Base-by-base conservation (phyloP, 2,113 vertebrate genomes). In the Steatornis caripensis region DNA sequence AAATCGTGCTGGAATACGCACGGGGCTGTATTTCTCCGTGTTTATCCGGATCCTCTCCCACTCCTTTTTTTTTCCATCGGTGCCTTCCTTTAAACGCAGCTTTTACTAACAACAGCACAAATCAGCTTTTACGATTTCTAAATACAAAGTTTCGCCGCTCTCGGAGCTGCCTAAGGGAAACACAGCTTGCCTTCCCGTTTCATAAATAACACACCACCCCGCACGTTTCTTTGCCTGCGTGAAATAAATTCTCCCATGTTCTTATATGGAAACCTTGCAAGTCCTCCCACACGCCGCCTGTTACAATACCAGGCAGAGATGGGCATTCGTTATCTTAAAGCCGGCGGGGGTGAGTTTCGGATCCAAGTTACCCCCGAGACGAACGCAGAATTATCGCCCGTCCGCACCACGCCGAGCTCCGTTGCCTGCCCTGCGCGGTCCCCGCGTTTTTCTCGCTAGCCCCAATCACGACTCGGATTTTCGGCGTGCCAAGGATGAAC, bases 201-300 rank as follows among this genome's bases (percentile, higher is more conserved):
- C 93, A 53, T 78, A 96, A 89, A 93, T 90, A 92, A 94, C 61
- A 89, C 62, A 65, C 21, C 21, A 77, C 64, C 54, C 75, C 13
- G 89, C 57, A 90, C 92, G 45, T 87, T 97, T 95, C 89, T 88
- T 89, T 2, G 57, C 85, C 86, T 53, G 68, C 5, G 48, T 69
- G 83, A 95, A 93, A 97, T 85, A 95, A 88, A 96, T 96, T 96
- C 97, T 94, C 93, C 55, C 91, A 95, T 95, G 96, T 61, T 96
- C 97, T 97, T 97, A 97, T 96, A 97, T 89, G 96, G 96, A 93
- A 95, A 93, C 91, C 93, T 78, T 41, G 86, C 83, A 11, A 65
- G 75, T 92, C 95, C 82, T 89, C 80, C 95, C 93, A 91, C 95
- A 84, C 61, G 69, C 88, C 37, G 64, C 84, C 92, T 61, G 86